Evolutionary conservation across 1,140 invertebrate species (phyloP).

Genomic region (Zaprionus camerounensis): DNA sequence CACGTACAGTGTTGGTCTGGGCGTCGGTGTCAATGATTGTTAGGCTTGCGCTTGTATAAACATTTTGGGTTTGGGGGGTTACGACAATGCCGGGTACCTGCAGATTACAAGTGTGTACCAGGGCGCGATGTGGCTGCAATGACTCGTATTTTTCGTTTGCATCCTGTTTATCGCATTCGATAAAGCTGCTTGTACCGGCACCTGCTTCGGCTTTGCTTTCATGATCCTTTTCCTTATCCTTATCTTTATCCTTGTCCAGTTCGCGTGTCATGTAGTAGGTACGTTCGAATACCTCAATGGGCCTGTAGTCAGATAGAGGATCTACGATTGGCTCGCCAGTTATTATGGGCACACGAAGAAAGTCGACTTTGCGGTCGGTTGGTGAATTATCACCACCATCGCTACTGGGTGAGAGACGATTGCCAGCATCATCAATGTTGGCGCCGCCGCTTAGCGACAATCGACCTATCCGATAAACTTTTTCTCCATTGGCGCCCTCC

Average conservation of each 20-base stretch:
- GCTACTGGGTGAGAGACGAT: slow-evolving; percentile 66
- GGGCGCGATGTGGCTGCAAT: slow-evolving; percentile 25
- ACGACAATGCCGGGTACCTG: slow-evolving; percentile 81
- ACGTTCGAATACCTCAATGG: slow-evolving; percentile 82
- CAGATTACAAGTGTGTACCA: slow-evolving; percentile 75
- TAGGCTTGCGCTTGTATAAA: slow-evolving; percentile 84
- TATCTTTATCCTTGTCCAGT: slow-evolving; percentile 64
- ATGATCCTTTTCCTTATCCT: slow-evolving; percentile 37
- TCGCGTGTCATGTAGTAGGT: slow-evolving; percentile 78
- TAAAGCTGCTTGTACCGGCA: slow-evolving; percentile 19
- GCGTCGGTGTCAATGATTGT: slow-evolving; percentile 87
- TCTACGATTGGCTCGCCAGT: slow-evolving; percentile 73
- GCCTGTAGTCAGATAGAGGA: slow-evolving; percentile 74
- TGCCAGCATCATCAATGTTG: slow-evolving; percentile 73
- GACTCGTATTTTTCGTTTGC: slow-evolving; percentile 51
- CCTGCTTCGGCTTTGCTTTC: slow-evolving; percentile 5
- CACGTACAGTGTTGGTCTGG: slow-evolving; percentile 75
- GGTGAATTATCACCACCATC: slow-evolving; percentile 58
- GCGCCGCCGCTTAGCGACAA: slow-evolving; percentile 74
- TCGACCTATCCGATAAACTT: slow-evolving; percentile 66
- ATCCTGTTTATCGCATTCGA: slow-evolving; percentile 21
- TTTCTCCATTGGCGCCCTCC: slow-evolving; percentile 69
- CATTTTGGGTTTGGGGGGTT: slow-evolving; percentile 77
- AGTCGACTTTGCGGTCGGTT: slow-evolving; percentile 73
- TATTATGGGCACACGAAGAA: slow-evolving; percentile 73